Percentiles rank a stretch among this genome's conserved stretches.
phyloP scores from a whole-genome alignment of 2,888 invertebrate species.

The Trileptium ribeirensis region DNA sequence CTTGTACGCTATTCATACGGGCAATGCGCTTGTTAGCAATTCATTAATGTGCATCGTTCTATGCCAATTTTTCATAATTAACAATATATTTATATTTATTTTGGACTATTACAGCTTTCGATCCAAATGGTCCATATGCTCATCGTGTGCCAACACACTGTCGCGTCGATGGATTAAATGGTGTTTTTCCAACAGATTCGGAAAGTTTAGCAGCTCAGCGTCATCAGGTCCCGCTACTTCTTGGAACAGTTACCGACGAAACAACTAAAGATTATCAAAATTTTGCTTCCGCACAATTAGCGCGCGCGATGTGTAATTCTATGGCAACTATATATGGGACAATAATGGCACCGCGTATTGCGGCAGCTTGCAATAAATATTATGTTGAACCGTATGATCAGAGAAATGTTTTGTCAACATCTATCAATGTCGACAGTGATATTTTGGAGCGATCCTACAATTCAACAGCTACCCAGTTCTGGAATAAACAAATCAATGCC shows the following conservation, averaged over 20 bases:
- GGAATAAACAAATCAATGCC: background rate
- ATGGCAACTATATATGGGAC: background rate
- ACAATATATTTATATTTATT: too few relatives aligned
- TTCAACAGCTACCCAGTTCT: background rate
- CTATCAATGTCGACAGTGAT: too few relatives aligned
- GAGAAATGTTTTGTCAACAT: background rate
- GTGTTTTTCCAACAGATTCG: background rate
- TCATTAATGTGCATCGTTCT: too few relatives aligned
- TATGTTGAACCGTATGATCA: background rate
- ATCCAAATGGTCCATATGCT: background rate
- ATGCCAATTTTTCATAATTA: too few relatives aligned
- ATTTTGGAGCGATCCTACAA: too few relatives aligned
- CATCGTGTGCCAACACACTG: background rate
- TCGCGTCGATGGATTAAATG: background rate
- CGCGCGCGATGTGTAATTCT: background rate
- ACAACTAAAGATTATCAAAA: background rate
- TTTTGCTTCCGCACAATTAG: background rate
- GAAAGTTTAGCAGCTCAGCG: background rate
- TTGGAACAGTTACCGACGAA: background rate
- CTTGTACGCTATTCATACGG: too few relatives aligned
- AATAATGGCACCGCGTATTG: background rate
- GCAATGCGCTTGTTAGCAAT: too few relatives aligned
- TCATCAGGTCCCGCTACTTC: background rate
- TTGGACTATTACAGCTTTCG: background rate
- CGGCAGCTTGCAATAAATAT: background rate